phyloP scores from a whole-genome alignment of 2,888 invertebrate species.

The Chloromyia formosa region DNA sequence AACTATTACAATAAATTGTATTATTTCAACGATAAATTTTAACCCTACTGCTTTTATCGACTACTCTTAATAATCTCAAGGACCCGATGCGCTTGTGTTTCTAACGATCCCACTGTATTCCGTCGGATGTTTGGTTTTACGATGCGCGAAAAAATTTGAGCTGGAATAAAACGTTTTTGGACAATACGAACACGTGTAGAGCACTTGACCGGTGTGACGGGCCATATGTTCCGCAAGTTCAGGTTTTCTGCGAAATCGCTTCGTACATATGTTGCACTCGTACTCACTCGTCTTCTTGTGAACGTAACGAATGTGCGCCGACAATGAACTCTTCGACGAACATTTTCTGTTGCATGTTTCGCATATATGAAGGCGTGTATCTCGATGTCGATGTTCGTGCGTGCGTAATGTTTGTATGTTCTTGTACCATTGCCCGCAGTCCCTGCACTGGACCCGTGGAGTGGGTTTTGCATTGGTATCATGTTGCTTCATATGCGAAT shows the following conservation, averaged over 20 bases:
- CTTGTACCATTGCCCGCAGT: slow-evolving; percentile 49
- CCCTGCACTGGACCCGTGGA: slow-evolving; percentile 47
- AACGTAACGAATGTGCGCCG: slow-evolving; percentile 49
- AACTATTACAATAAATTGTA: background rate
- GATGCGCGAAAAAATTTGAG: slow-evolving; percentile 56
- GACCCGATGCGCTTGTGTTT: background rate
- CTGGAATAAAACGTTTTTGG: slow-evolving; percentile 55
- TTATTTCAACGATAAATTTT: background rate
- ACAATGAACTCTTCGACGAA: slow-evolving; percentile 46
- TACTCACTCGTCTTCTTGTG: slow-evolving; percentile 47
- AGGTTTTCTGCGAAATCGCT: slow-evolving; percentile 47
- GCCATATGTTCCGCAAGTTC: slow-evolving; percentile 54
- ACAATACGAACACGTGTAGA: slow-evolving; percentile 55
- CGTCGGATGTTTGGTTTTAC: slow-evolving; percentile 54
- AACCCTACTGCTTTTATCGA: no score
- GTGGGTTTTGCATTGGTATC: slow-evolving; percentile 7
- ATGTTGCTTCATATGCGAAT: slow-evolving; percentile 46
- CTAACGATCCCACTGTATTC: slow-evolving; percentile 50
- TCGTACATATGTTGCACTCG: slow-evolving; percentile 48
- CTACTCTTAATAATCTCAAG: background rate
- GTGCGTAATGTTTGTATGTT: slow-evolving; percentile 49
- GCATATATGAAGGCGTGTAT: slow-evolving; percentile 45
- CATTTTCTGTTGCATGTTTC: slow-evolving; percentile 46
- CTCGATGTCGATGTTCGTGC: slow-evolving; percentile 48
- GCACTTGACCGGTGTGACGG: slow-evolving; percentile 55